Evolutionary conservation across 2,888 invertebrate genomes (phyloP).

Genomic region (Neoaliturus tenellus): DNA sequence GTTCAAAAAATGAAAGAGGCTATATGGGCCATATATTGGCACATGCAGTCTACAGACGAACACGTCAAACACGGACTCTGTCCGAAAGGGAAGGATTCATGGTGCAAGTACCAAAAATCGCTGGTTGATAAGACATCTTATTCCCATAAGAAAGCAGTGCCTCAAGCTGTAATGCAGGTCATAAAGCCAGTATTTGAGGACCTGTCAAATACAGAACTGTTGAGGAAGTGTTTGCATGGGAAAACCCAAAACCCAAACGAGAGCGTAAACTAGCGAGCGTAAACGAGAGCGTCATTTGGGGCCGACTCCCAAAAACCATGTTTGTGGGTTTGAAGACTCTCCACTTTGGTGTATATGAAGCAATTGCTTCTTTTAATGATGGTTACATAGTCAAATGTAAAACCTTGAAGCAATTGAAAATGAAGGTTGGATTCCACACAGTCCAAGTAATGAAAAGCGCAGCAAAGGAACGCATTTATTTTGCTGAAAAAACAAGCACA

Average conservation of each 20-base stretch:
- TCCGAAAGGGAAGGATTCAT: slow-evolving; percentile 61
- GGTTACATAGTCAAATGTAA: slow-evolving; percentile 31
- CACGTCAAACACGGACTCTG: slow-evolving; percentile 64
- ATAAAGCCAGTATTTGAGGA: slow-evolving; percentile 22
- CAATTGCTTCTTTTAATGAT: slow-evolving; percentile 38
- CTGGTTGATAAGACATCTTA: neutral
- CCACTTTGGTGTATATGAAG: slow-evolving; percentile 39
- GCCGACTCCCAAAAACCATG: slow-evolving; percentile 7
- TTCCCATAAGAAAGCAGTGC: slow-evolving; percentile 34
- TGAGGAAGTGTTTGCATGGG: slow-evolving; percentile 4
- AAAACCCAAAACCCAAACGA: slow-evolving; percentile 31
- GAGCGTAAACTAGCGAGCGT: slow-evolving; percentile 32
- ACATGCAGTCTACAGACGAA: slow-evolving; percentile 64
- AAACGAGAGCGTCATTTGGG: slow-evolving; percentile 8
- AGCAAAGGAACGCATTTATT: neutral
- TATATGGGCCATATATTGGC: slow-evolving; percentile 66
- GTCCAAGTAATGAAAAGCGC: slow-evolving; percentile 4
- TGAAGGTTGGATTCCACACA: slow-evolving; percentile 6
- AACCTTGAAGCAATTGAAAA: neutral
- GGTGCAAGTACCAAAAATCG: slow-evolving; percentile 65
- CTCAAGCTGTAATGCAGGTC: neutral
- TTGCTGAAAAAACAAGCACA: slow-evolving; percentile 31
- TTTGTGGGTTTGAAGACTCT: slow-evolving; percentile 24
- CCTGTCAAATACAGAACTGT: neutral
- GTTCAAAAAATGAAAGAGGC: slow-evolving; percentile 65